Base-by-base conservation (phyloP, 2,888 invertebrate genomes). In the Chymomyza amoena region DNA sequence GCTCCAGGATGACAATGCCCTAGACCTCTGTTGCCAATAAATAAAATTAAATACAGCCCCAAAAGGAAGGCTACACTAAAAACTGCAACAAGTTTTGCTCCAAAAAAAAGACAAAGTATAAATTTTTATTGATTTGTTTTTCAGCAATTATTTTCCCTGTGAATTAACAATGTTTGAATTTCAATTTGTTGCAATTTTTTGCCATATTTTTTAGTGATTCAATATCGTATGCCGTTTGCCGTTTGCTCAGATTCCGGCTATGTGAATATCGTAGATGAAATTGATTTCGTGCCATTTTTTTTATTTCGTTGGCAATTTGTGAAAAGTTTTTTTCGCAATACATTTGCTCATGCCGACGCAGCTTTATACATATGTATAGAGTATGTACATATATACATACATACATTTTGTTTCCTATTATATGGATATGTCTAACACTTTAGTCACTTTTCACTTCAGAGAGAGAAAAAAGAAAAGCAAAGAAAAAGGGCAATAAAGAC, bases 381-480 rank as follows among this genome's bases (percentile, higher is more conserved):
- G 9, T 36, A 36, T 1, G 2, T 36, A 9, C 2, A 45, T 45
- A 45, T 45, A 45, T 13, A 45, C 13, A n/a, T n/a, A 39, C 4
- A 45, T 15, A 10, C 13, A 10, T 45, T 45, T 45, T 13, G 0
- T 45, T 13, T 13, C 6, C 13, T 13, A 45, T 13, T 45, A 15
- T 45, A 45, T 45, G 2, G 39, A 64, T 61, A 61, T 56, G 74
- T 72, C 73, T 70, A 79, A 71, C 77, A 81, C 84, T 81, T 80
- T 79, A 66, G 80, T 77, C 82, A 75, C 81, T 80, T 79, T 51
- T 16, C 28, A 51, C n/a, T 20, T 51, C n/a, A n/a, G 20, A 10
- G 61, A 6, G 1, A 50, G 25, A 50, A 18, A 32, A 20, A 50
- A 25, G 25, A 18, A 59, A 15, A 9, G 9, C 2, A 4, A 32